These are phyloP conservation scores for Gortyna flavago DNA, from an alignment of 2,888 invertebrate genomes.

Conservation along the genomic window DNA sequence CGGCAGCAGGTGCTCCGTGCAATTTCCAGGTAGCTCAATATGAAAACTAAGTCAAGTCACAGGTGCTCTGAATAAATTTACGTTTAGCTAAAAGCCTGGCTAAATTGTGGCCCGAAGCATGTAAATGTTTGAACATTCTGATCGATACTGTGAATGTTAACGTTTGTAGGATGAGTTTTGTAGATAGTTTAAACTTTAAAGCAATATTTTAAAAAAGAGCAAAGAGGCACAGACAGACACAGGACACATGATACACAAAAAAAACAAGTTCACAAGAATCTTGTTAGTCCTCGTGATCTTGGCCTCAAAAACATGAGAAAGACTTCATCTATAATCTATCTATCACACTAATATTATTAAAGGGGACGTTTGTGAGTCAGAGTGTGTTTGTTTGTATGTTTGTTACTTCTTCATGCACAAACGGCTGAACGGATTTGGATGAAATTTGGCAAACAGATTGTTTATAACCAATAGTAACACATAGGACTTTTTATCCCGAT, in stretches of 20 bases:
- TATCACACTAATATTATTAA: no score
- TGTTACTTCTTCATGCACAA: no score
- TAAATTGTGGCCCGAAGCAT: conserved; percentile 42
- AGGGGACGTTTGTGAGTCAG: no score
- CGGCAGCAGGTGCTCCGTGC: conserved; percentile 41
- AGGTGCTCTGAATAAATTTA: conserved; percentile 63
- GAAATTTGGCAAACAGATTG: no score
- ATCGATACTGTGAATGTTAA: conserved; percentile 34
- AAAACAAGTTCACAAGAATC: neutral
- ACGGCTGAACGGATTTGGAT: no score
- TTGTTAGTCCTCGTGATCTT: neutral
- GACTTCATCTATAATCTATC: neutral
- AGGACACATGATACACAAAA: neutral
- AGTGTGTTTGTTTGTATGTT: no score
- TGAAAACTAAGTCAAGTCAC: conserved; percentile 60
- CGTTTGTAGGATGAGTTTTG: neutral
- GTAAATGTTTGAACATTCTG: conserved; percentile 50
- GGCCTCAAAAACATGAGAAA: neutral
- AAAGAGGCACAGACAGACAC: neutral
- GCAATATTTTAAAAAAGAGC: neutral
- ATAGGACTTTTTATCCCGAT: no score
- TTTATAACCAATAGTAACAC: no score
- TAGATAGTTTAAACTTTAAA: neutral
- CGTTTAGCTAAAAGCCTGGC: conserved; percentile 57
- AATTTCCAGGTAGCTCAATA: conserved; percentile 51